These are phyloP conservation scores for Lissonota sp. DNA, from an alignment of 2,888 invertebrate genomes.

Conservation along the genomic window DNA sequence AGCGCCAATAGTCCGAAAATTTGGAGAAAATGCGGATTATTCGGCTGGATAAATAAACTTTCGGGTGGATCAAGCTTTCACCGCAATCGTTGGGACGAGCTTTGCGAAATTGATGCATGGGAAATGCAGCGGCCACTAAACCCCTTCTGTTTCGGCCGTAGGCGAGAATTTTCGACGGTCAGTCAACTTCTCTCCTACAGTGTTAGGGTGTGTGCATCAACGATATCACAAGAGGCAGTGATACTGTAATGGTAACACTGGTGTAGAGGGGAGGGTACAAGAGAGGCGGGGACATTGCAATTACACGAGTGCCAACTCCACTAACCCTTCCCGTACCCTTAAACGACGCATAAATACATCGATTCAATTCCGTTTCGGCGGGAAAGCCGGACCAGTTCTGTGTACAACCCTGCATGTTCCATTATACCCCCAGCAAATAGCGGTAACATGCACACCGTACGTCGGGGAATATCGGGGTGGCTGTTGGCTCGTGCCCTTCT, in stretches of 20 bases:
- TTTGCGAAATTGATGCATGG: slow-evolving; percentile 39
- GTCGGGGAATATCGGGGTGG: slow-evolving; percentile 36
- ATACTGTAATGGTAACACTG: slow-evolving; percentile 51
- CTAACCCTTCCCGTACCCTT: slow-evolving; percentile 78
- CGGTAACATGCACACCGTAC: slow-evolving; percentile 50
- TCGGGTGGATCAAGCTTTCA: slow-evolving; percentile 59
- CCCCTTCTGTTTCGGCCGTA: slow-evolving; percentile 58
- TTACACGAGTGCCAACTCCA: slow-evolving; percentile 80
- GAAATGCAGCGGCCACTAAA: slow-evolving; percentile 56
- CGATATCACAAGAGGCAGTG: slow-evolving; percentile 22
- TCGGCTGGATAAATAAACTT: slow-evolving; percentile 56
- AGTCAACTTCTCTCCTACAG: slow-evolving; percentile 7
- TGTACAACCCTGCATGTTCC: slow-evolving; percentile 37
- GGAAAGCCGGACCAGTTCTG: slow-evolving; percentile 65
- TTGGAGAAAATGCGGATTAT: slow-evolving; percentile 50
- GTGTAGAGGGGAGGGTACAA: slow-evolving; percentile 56
- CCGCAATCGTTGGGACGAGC: slow-evolving; percentile 43
- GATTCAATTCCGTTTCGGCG: slow-evolving; percentile 83
- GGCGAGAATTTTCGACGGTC: slow-evolving; percentile 72
- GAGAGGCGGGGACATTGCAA: slow-evolving; percentile 74
- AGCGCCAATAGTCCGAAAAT: slow-evolving; percentile 57
- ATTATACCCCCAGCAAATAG: slow-evolving; percentile 28
- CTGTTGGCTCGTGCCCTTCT: slow-evolving; percentile 71
- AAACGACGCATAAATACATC: slow-evolving; percentile 84
- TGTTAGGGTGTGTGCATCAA: slow-evolving; percentile 15